These are phyloP conservation scores for Alloplasta piceator DNA, from an alignment of 2,888 invertebrate genomes.

Conservation along the genomic window DNA sequence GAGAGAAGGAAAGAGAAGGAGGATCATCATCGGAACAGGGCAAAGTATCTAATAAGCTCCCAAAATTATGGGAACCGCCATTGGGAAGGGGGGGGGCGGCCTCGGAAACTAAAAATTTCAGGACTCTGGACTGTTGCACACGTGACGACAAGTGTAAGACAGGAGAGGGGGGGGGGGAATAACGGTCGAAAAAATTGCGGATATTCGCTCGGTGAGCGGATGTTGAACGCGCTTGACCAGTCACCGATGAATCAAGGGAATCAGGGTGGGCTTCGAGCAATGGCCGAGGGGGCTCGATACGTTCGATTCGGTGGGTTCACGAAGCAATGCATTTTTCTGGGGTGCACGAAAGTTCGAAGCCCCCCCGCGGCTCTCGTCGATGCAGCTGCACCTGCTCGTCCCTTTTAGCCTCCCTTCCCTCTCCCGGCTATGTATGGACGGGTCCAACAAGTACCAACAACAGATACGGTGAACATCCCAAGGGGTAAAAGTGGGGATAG, in stretches of 20 bases:
- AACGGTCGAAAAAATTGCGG: not conserved
- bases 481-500: slow-evolving; percentile 39
- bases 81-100: not conserved
- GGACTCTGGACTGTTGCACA: not conserved
- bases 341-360: slow-evolving; percentile 31
- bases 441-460: slow-evolving; percentile 34
- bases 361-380: slow-evolving; percentile 50
- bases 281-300: not conserved
- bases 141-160: not conserved
- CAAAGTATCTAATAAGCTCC: slow-evolving; percentile 57
- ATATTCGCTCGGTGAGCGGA: not conserved
- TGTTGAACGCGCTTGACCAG: not conserved
- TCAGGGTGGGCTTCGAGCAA: not conserved
- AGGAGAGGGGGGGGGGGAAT: not conserved
- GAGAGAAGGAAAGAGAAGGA: slow-evolving; percentile 25
- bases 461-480: slow-evolving; percentile 16
- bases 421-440: slow-evolving; percentile 1
- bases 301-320: slow-evolving; percentile 6
- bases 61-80: slow-evolving; percentile 65
- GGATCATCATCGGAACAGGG: slow-evolving; percentile 48
- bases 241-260: not conserved
- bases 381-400: slow-evolving; percentile 60
- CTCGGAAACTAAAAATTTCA: slow-evolving; percentile 2
- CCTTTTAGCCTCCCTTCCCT: slow-evolving; percentile 26
- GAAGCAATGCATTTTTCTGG: slow-evolving; percentile 5